Percentiles rank a stretch among this genome's conserved stretches.
Conservation (phyloP, 2,888 invertebrate species). For the Seira sanloemensis region DNA sequence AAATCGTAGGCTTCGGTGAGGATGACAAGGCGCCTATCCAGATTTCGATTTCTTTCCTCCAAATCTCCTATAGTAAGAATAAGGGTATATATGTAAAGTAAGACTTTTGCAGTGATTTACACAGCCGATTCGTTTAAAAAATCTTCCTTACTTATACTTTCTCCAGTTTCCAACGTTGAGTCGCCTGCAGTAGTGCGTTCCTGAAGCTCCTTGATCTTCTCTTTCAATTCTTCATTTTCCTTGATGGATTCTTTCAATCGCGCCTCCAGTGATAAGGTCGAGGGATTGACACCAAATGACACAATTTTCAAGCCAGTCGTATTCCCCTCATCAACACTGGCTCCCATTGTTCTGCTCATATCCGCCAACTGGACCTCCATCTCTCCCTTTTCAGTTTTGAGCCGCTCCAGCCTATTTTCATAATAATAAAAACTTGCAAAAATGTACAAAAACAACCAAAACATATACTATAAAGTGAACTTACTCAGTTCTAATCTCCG, state of each 20-base stretch:
- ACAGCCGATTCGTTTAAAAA: background rate
- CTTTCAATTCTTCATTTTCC: slow-evolving; percentile 70
- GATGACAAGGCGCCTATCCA: slow-evolving; percentile 67
- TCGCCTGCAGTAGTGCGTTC: slow-evolving; percentile 29
- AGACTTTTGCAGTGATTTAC: background rate
- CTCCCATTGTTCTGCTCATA: background rate
- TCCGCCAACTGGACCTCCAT: slow-evolving; percentile 25
- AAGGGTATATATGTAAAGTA: background rate
- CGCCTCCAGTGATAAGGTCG: slow-evolving; percentile 67
- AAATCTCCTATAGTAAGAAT: slow-evolving; percentile 50
- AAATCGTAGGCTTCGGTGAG: slow-evolving; percentile 69
- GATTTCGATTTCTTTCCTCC: slow-evolving; percentile 60
- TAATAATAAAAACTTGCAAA: background rate
- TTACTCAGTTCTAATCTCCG: slow-evolving; percentile 61
- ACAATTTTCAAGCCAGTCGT: slow-evolving; percentile 67
- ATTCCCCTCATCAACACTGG: slow-evolving; percentile 30
- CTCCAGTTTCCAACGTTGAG: background rate
- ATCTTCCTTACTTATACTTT: too few species aligned
- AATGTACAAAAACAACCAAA: background rate
- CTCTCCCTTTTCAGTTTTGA: slow-evolving; percentile 34
- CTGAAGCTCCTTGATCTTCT: slow-evolving; percentile 59
- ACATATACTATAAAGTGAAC: background rate
- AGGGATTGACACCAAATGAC: slow-evolving; percentile 71
- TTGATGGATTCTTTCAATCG: slow-evolving; percentile 65
- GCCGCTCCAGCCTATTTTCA: slow-evolving; percentile 40